Conservation (phyloP, 2,797 vertebrate species). For the Danio kyathit region DNA sequence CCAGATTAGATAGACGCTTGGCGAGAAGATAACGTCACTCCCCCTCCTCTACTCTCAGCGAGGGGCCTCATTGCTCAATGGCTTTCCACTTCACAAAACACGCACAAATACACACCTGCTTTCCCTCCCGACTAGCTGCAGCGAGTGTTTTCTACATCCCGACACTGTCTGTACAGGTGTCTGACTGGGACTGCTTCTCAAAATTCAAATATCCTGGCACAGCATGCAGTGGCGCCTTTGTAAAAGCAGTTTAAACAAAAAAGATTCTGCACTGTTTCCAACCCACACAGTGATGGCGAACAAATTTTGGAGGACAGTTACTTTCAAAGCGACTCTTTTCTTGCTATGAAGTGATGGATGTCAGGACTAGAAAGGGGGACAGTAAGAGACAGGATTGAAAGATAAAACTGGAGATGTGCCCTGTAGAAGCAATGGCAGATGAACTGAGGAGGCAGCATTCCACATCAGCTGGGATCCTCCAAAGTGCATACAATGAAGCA, state of each 20-base stretch:
- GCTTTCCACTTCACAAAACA: slow-evolving; percentile 48
- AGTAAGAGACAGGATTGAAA: slow-evolving; percentile 62
- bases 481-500: slow-evolving; percentile 82
- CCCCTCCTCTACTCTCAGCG: slow-evolving; percentile 50
- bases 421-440: slow-evolving; percentile 67
- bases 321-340: slow-evolving; percentile 42
- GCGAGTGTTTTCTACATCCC: slow-evolving; percentile 20
- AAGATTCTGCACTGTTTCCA: slow-evolving; percentile 38
- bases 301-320: slow-evolving; percentile 42
- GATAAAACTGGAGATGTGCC: slow-evolving; percentile 59
- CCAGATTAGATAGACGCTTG: slow-evolving; percentile 81
- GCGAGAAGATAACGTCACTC: slow-evolving; percentile 79
- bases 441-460: slow-evolving; percentile 76
- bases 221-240: background rate
- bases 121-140: slow-evolving; percentile 29
- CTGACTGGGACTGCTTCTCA: slow-evolving; percentile 4
- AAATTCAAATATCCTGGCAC: slow-evolving; percentile 26
- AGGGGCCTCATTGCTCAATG: slow-evolving; percentile 50
- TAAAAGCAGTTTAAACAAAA: slow-evolving; percentile 5
- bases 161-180: slow-evolving; percentile 37
- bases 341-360: slow-evolving; percentile 46
- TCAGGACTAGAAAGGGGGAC: slow-evolving; percentile 44
- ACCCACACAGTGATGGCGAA: background rate
- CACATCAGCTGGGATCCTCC: slow-evolving; percentile 81
- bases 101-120: slow-evolving; percentile 47